Evolutionary conservation across 2,113 vertebrate species (phyloP), one percentile per base, ranked within the genome.

Genomic region (Tautogolabrus adspersus): DNA sequence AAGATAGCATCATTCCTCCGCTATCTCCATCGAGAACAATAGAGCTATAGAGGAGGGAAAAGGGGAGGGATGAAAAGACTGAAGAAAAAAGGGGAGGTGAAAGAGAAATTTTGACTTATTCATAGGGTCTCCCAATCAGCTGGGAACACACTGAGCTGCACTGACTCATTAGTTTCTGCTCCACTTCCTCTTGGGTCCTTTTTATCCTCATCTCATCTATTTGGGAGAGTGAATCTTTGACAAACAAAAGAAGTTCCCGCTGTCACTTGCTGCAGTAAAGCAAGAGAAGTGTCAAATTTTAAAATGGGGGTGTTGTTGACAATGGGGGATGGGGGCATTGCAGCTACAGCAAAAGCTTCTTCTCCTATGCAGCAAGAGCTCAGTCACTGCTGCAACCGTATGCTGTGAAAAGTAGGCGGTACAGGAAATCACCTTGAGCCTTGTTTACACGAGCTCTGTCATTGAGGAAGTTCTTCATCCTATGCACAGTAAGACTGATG

Each of bases 161-260:
- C 72, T 54, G 82, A 80, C 85, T 86, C 81, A 87, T 87, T 91
- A 88, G 78, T 88, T 93, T 93, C 92, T 94, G 93, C 93, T 90
- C 93, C 88, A 94, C 81, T 94, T 94, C 89, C 91, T 85, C 77
- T 51, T 9, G 61, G 68, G 79, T 30, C 76, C 80, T 83, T 34
- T 93, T 92, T 86, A 89, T 91, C 82, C 63, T 82, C 79, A 34
- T 83, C 77, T 64, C 71, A 67, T 92, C 86, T 76, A 77, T 87
- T 89, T 84, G 77, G 79, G 75, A 79, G 75, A 42, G 55, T 30
- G 81, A 80, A 40, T 79, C 59, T 75, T 61, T 61, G 59, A 42
- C 75, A 75, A 78, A 90, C 83, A 88, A 76, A 90, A 34, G 1
- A 34, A 83, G 56, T 83, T 75, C 40, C 51, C 44, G 66, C 55